Evolutionary conservation across 2,797 vertebrate genomes (phyloP), one percentile per base, ranked within the genome.

Genomic region (Rhinophrynus dorsalis): DNA sequence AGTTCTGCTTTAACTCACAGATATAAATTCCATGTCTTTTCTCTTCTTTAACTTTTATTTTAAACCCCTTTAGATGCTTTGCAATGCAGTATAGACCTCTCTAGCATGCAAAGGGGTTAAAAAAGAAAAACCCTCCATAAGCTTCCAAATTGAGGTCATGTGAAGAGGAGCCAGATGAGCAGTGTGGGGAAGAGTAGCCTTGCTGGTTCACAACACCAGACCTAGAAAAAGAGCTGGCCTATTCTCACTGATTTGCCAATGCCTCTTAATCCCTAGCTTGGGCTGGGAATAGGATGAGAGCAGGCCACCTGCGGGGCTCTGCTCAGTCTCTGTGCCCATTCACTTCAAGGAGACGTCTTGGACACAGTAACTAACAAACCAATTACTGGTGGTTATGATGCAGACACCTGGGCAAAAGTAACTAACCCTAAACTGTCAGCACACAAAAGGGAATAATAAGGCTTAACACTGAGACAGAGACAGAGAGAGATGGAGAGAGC

Each of bases 321-420:
- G 18, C 26, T 66, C 69, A 66, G 45, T 3, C 51, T 73, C 54
- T 68, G 35, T 54, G 42, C 32, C 54, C 45, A 59, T 73, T 73
- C 70, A 73, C 62, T 67, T 32, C 45, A 12, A 50, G 54, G 54
- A 40, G 33, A 37, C 26, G 50, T 58, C 55, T 59, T 50, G 55
- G 21, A 47, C 45, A 48, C 65, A 38, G 44, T 44, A 44, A 50
- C 62, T 52, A 66, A 66, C 62, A 66, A 60, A 73, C 62, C 70
- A 73, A 73, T 73, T 73, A 73, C 18, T 9, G 27, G 37, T 13
- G 13, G 44, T 35, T 51, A 38, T 23, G 62, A 52, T 35, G 70
- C 45, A 54, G 61, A 66, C 70, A 73, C 70, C 70, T 73, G 70
- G 70, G 55, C 55, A 73, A 60, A 73, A 54, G 55, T 37, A 64